Evolutionary conservation across 2,888 invertebrate species (phyloP).

Genomic region (Caenorhabditis becei): DNA sequence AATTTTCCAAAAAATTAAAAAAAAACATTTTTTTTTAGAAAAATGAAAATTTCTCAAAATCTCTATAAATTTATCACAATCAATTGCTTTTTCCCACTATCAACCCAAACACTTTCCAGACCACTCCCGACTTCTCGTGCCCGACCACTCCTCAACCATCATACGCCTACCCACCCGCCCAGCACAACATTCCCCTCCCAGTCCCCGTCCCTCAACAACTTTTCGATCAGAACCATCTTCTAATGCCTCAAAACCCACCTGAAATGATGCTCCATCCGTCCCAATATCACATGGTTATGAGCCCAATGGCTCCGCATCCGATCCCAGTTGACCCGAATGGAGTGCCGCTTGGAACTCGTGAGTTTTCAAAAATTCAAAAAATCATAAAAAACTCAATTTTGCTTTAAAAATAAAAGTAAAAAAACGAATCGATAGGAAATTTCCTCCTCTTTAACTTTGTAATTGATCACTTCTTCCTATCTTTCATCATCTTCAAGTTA

Average conservation of each 20-base stretch:
- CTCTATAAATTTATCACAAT: too few species aligned
- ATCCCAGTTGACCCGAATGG: slow-evolving; percentile 59
- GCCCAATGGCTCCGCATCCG: slow-evolving; percentile 55
- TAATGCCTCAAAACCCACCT: slow-evolving; percentile 37
- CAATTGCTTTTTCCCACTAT: too few species aligned
- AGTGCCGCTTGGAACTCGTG: slow-evolving; percentile 52
- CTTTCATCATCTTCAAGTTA: too few species aligned
- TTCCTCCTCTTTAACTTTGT: too few species aligned
- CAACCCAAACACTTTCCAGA: slow-evolving; percentile 39
- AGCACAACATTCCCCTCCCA: neutral
- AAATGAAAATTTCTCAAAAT: too few species aligned
- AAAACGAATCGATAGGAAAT: too few species aligned
- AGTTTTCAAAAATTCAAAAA: too few species aligned
- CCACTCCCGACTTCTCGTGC: slow-evolving; percentile 62
- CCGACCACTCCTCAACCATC: slow-evolving; percentile 61
- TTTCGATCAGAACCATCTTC: slow-evolving; percentile 25
- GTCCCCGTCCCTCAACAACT: slow-evolving; percentile 10
- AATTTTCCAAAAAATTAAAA: too few species aligned
- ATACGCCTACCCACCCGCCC: slow-evolving; percentile 21
- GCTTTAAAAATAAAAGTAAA: too few species aligned
- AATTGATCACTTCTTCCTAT: too few species aligned
- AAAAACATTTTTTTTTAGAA: too few species aligned
- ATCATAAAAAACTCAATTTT: too few species aligned
- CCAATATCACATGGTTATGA: slow-evolving; percentile 63
- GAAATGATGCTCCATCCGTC: slow-evolving; percentile 49